phyloP scores from a whole-genome alignment of 2,797 vertebrate species.

The Myotis findleyi region DNA sequence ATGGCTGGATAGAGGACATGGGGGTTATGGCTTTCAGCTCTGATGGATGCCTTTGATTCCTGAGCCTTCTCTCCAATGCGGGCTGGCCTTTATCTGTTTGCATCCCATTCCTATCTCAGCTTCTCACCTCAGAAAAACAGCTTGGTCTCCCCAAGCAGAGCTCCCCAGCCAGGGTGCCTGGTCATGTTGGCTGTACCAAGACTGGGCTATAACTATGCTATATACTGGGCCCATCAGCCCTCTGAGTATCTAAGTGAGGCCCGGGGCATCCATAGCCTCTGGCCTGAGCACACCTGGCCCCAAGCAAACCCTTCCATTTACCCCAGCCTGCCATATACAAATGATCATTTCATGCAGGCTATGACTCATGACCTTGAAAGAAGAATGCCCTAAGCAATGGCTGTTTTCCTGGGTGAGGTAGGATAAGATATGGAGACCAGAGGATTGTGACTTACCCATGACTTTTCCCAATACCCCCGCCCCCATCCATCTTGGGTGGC shows the following conservation, averaged over 20 bases:
- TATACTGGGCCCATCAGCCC: neutral
- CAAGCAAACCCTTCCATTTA: neutral
- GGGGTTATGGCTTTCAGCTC: neutral
- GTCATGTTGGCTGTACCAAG: no score
- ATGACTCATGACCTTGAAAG: neutral
- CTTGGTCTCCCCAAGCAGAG: neutral
- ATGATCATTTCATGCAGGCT: neutral
- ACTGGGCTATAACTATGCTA: neutral
- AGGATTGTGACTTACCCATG: neutral
- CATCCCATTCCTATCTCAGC: neutral
- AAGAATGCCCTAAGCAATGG: neutral
- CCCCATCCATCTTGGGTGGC: no score
- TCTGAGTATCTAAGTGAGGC: neutral
- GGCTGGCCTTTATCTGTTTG: neutral
- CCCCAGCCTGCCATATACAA: neutral
- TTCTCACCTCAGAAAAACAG: neutral
- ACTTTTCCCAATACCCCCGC: neutral
- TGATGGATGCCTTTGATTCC: constrained; percentile 7
- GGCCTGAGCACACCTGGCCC: neutral
- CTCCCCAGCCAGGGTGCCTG: neutral
- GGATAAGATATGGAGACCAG: neutral
- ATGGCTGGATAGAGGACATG: neutral
- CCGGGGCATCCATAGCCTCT: neutral
- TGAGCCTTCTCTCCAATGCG: neutral
- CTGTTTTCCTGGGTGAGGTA: neutral